A percentile compares a stretch with the other conserved stretches of the same genome.
These are phyloP conservation scores for Menidia menidia DNA, from an alignment of 2,797 vertebrate genomes.

Conservation along the genomic window DNA sequence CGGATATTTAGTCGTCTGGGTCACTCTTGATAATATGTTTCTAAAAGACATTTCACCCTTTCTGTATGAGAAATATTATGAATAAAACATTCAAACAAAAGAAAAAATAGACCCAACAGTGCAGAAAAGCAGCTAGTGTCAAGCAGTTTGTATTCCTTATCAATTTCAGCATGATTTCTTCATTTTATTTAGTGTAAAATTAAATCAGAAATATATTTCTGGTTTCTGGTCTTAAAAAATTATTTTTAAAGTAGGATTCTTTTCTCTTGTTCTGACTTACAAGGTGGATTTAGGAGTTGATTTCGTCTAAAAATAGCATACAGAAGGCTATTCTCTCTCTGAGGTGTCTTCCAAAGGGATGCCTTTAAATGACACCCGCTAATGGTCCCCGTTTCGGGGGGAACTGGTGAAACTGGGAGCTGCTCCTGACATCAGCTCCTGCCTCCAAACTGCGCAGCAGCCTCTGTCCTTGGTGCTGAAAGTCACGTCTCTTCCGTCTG, in stretches of 20 bases:
- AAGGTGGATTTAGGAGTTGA: too few species aligned
- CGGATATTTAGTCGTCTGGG: too few species aligned
- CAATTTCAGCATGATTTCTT: not conserved
- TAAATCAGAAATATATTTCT: too few species aligned
- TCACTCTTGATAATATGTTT: too few species aligned
- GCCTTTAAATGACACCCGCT: not conserved
- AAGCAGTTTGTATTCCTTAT: not conserved
- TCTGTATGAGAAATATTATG: too few species aligned
- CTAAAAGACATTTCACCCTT: too few species aligned
- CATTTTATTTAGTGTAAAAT: not conserved
- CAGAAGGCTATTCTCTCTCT: not conserved
- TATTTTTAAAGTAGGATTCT: too few species aligned
- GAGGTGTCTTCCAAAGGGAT: not conserved
- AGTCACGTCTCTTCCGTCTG: conserved; percentile 22
- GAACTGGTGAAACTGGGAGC: not conserved
- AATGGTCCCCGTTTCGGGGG: too few species aligned
- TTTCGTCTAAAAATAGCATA: too few species aligned
- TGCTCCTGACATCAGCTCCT: conserved; percentile 1
- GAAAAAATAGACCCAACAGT: not conserved
- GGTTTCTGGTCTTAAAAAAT: too few species aligned
- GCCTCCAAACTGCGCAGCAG: conserved; percentile 53
- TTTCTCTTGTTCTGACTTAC: too few species aligned
- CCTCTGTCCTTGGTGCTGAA: conserved; percentile 69
- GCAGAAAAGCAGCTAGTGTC: not conserved
- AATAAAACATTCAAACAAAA: too few species aligned